Evolutionary conservation across 1,140 invertebrate species (phyloP).

Genomic region (Stegodyphus dumicola): DNA sequence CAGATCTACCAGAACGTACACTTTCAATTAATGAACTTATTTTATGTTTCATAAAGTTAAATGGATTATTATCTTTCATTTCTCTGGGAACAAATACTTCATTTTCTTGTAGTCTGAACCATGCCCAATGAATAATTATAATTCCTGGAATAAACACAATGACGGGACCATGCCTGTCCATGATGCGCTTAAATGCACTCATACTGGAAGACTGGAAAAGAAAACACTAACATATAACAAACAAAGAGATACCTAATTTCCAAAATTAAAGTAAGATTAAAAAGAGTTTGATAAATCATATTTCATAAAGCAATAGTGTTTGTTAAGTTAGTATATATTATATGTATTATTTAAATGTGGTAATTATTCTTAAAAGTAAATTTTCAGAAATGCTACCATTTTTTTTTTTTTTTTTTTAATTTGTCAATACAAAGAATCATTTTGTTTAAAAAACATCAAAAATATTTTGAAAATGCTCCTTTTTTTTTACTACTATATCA

Average conservation of each 20-base stretch:
- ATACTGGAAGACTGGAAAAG: not conserved
- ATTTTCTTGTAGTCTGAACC: constrained; percentile 25
- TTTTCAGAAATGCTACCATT: too few species aligned
- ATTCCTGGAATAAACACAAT: constrained; percentile 9
- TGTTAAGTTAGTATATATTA: too few species aligned
- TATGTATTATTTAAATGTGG: too few species aligned
- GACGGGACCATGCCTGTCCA: not conserved
- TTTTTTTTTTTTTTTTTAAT: too few species aligned
- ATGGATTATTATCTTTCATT: not conserved
- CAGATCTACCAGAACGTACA: too few species aligned
- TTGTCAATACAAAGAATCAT: too few species aligned
- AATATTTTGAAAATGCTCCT: too few species aligned
- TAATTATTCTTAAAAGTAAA: too few species aligned
- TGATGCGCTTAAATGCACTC: not conserved
- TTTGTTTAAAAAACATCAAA: too few species aligned
- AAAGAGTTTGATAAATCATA: too few species aligned
- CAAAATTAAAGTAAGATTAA: not conserved
- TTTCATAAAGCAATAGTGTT: too few species aligned
- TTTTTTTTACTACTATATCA: too few species aligned
- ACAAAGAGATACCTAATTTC: not conserved
- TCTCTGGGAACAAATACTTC: constrained; percentile 13
- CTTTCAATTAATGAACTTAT: not conserved
- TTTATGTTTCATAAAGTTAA: not conserved
- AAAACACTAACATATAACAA: not conserved
- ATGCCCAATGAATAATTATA: constrained; percentile 10